Percentiles rank a stretch among this genome's conserved stretches.
phyloP scores from a whole-genome alignment of 2,888 invertebrate genomes.

The Megastigmus dorsalis region DNA sequence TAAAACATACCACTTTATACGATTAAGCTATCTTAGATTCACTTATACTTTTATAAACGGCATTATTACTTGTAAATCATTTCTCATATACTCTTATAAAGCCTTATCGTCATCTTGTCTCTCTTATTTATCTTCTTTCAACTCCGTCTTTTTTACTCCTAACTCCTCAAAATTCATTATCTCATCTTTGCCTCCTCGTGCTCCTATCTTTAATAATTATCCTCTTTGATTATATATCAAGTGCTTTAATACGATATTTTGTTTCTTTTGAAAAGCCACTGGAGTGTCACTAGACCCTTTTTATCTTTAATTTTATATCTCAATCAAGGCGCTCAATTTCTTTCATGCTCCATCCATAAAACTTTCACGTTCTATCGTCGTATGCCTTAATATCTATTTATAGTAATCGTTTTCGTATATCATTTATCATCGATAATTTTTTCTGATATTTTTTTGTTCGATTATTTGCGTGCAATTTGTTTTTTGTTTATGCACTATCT shows the following conservation, averaged over 20 bases:
- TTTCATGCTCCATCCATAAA: constrained; percentile 4
- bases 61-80: constrained; percentile 45
- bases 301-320: constrained; percentile 14
- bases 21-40: constrained; percentile 34
- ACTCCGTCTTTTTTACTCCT: not conserved
- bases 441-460: constrained; percentile 51
- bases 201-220: constrained; percentile 17
- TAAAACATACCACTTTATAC: constrained; percentile 24
- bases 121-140: not conserved
- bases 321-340: constrained; percentile 37
- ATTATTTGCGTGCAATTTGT: constrained; percentile 56
- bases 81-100: constrained; percentile 38
- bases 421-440: not conserved
- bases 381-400: constrained; percentile 31
- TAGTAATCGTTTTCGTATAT: constrained; percentile 30
- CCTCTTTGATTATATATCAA: constrained; percentile 11
- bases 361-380: not conserved
- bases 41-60: constrained; percentile 14
- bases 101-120: constrained; percentile 49
- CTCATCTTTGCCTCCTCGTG: not conserved
- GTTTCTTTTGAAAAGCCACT: constrained; percentile 39
- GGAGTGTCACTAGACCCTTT: constrained; percentile 8
- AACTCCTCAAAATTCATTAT: not conserved
- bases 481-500: constrained; percentile 4
- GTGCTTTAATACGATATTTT: constrained; percentile 40